These are phyloP conservation scores for Mus spicilegus DNA, from an alignment of 2,113 vertebrate species.

Conservation along the genomic window DNA sequence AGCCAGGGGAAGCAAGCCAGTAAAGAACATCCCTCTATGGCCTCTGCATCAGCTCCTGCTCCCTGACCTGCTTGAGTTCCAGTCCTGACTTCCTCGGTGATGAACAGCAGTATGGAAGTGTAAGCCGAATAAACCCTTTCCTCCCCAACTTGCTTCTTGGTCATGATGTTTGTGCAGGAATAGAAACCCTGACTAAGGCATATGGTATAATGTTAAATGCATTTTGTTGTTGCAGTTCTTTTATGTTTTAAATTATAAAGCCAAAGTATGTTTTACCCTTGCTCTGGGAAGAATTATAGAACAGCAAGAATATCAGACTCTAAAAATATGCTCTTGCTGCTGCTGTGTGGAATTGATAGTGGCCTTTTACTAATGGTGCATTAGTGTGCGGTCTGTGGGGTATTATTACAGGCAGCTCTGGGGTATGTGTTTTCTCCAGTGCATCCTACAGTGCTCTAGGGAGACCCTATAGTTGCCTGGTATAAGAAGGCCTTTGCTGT, in stretches of 20 bases:
- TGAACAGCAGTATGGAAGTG: no score
- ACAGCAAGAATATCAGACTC: background rate
- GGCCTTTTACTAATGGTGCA: background rate
- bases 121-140: no score
- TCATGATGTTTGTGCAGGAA: no score
- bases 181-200: no score
- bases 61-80: no score
- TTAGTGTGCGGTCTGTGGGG: background rate
- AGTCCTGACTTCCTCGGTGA: no score
- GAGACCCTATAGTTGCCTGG: background rate
- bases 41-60: no score
- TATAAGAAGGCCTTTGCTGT: background rate
- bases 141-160: no score
- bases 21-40: no score
- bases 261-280: constrained; percentile 22
- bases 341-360: background rate
- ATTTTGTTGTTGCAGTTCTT: background rate
- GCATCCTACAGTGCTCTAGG: background rate
- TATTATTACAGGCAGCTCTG: fast-evolving
- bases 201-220: background rate
- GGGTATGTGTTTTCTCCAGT: background rate
- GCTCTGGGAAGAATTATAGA: background rate
- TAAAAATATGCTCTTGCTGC: background rate
- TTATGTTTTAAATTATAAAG: constrained; percentile 45
- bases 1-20: no score